Base-by-base conservation (phyloP, 2,113 vertebrate genomes). In the Sminthopsis crassicaudata region DNA sequence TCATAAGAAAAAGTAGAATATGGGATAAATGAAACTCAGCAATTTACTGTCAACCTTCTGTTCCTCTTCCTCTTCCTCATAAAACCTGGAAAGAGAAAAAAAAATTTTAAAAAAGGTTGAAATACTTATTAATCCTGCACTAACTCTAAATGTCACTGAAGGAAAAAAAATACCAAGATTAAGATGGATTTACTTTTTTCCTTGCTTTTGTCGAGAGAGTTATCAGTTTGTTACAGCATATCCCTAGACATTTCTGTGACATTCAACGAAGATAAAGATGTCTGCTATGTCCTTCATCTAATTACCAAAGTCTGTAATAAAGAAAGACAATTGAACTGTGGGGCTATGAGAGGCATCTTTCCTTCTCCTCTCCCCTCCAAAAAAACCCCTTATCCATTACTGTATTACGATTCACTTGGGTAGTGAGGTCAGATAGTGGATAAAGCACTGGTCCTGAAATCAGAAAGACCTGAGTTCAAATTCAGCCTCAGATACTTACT, bases 141-240 rank as follows among this genome's bases (percentile, higher is more conserved):
- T 93, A 94, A 97, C 97, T 98, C 93, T 98, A 97, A 97, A 92
- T 98, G 98, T 98, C 98, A 94, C 96, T 97, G 91, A 97, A 97
- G 76, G 94, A 97, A 98, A 98, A 96, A 90, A 96, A 98, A 48
- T 48, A 97, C 23, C 95, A 6, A 0, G 0, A 1, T n/a, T 76
- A 4, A 76, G 91, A n/a, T 2, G 52, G 30, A 90, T 92, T 95
- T 95, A 53, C 26, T 95, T 96, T 94, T 88, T 90, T 89, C 97
- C 30, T 53, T 95, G 94, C 51, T 84, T 53, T 3, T 48, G 54
- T 55, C 3, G 6, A 42, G 91, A 27, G 94, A 95, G 96, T 46
- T 52, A 26, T 92, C 53, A 76, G 14, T 50, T 0, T 0, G 0
- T 55, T 67, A 36, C 1, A 67, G 60, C 12, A 67, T 36, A 67